Conservation (phyloP, 2,113 vertebrate species). For the Muntiacus reevesi region DNA sequence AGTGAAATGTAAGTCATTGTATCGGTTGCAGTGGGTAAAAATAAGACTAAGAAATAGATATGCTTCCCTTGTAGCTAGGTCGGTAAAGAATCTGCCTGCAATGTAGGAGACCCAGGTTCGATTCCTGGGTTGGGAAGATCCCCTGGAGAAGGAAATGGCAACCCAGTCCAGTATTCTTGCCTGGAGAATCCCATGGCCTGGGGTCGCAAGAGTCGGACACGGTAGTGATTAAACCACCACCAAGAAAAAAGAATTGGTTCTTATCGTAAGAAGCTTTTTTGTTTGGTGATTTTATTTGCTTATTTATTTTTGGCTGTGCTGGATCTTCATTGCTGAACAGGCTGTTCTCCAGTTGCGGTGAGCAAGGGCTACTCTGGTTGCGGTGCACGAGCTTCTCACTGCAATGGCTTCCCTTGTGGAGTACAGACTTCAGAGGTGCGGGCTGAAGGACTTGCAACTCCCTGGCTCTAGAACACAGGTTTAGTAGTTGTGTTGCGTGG, state of each 20-base stretch:
- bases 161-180: background rate
- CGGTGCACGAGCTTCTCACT: background rate
- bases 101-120: background rate
- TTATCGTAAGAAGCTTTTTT: background rate
- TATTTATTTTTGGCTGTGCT: background rate
- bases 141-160: background rate
- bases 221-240: background rate
- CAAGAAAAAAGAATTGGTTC: background rate
- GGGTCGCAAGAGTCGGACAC: background rate
- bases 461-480: background rate
- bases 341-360: background rate
- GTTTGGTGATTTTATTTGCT: background rate
- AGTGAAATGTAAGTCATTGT: background rate
- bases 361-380: background rate
- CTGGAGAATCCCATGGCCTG: background rate
- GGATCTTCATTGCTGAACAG: background rate
- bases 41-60: background rate
- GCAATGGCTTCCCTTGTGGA: background rate
- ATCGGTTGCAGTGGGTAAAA: background rate
- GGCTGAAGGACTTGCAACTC: background rate
- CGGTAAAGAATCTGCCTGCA: background rate
- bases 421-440: background rate
- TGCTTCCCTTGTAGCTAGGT: rapidly evolving
- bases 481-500: background rate
- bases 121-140: background rate